Evolutionary conservation across 2,113 vertebrate genomes (phyloP).

Genomic region (Toxotes chatareus): DNA sequence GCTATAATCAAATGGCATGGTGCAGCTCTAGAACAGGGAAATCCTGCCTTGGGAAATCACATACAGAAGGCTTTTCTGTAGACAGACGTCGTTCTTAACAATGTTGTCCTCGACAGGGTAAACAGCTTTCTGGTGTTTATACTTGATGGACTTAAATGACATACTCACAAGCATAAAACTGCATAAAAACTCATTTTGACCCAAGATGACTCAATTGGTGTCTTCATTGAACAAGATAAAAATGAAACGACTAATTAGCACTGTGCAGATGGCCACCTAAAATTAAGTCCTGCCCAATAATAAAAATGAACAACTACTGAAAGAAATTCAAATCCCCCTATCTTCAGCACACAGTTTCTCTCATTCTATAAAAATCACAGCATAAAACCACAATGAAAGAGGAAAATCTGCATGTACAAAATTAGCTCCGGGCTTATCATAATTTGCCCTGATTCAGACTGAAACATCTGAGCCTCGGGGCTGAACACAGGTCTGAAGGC

Average conservation of each 20-base stretch:
- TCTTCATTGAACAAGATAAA: constrained; percentile 50
- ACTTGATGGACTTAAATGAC: constrained; percentile 19
- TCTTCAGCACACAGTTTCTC: constrained; percentile 42
- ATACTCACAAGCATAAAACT: constrained; percentile 19
- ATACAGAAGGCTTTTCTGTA: constrained; percentile 34
- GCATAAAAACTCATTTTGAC: constrained; percentile 40
- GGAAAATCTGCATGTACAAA: constrained; percentile 52
- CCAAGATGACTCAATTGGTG: constrained; percentile 51
- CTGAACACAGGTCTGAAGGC: constrained; percentile 28
- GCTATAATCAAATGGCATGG: constrained; percentile 65
- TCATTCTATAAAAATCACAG: constrained; percentile 47
- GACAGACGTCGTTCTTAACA: constrained; percentile 21
- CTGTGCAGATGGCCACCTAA: constrained; percentile 59
- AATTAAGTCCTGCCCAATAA: constrained; percentile 63
- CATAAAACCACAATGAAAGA: constrained; percentile 45
- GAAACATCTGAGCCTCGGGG: constrained; percentile 52
- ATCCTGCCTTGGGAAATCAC: constrained; percentile 63
- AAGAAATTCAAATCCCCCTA: constrained; percentile 63
- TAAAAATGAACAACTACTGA: constrained; percentile 58
- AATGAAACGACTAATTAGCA: constrained; percentile 65
- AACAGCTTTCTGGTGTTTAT: constrained; percentile 47
- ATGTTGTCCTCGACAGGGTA: constrained; percentile 31
- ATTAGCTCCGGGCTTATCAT: constrained; percentile 56
- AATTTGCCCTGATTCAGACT: constrained; percentile 55
- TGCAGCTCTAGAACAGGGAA: constrained; percentile 51